Conservation (phyloP, 2,797 vertebrate genomes). For the Philypnodon macrostomus region DNA sequence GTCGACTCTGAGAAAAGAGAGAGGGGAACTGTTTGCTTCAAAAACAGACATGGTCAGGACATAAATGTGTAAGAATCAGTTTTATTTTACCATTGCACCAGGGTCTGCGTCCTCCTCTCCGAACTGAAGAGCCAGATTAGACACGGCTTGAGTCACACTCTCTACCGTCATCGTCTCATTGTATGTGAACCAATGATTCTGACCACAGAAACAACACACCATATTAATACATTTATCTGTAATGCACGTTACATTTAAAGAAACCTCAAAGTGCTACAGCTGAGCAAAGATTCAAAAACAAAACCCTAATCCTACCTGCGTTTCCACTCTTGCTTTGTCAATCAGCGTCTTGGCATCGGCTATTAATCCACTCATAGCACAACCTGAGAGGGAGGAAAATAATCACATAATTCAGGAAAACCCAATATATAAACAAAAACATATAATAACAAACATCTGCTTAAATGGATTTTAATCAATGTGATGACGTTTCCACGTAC, state of each 20-base stretch:
- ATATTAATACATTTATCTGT: too few relatives aligned
- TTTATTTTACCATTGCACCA: constrained; percentile 86
- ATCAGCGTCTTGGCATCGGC: constrained; percentile 98
- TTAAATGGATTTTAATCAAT: too few relatives aligned
- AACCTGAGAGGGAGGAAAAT: constrained; percentile 74
- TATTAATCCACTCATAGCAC: constrained; percentile 98
- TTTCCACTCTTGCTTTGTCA: constrained; percentile 98
- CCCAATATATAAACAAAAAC: not conserved
- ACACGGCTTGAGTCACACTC: constrained; percentile 97
- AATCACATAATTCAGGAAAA: too few relatives aligned
- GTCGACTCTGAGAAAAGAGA: constrained; percentile 83
- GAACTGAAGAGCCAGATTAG: constrained; percentile 96
- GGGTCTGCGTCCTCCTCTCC: constrained; percentile 98
- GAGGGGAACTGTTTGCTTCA: not conserved
- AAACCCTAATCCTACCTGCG: constrained; percentile 87
- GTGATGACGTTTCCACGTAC: constrained; percentile 58
- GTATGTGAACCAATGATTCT: constrained; percentile 99
- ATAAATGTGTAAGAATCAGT: too few relatives aligned
- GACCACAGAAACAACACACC: constrained; percentile 5
- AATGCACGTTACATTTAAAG: too few relatives aligned
- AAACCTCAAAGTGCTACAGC: too few relatives aligned
- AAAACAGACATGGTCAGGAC: too few relatives aligned
- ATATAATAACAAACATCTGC: not conserved
- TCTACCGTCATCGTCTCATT: constrained; percentile 98
- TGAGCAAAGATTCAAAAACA: too few relatives aligned